Evolutionary conservation across 1,140 invertebrate genomes (phyloP).

Genomic region (Platyscapa corneri): DNA sequence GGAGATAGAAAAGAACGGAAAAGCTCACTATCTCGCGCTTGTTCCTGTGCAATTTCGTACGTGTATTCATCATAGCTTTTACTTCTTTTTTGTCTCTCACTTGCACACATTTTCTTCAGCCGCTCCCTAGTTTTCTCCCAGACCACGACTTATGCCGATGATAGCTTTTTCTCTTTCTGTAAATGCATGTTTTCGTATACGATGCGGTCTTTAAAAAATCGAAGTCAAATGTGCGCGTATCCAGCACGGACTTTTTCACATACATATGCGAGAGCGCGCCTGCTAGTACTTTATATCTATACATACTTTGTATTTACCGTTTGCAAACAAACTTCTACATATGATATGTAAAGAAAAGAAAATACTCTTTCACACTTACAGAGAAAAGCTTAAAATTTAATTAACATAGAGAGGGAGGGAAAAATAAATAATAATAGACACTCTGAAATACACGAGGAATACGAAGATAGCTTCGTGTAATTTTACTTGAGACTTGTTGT

Average conservation of each 20-base stretch:
- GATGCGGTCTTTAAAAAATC: conserved; percentile 55
- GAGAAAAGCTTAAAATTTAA: too few relatives aligned
- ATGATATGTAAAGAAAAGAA: too few relatives aligned
- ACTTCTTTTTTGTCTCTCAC: conserved; percentile 51
- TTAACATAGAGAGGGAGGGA: too few relatives aligned
- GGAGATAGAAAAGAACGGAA: conserved; percentile 61
- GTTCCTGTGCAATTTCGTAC: conserved; percentile 7
- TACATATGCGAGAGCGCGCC: neutral
- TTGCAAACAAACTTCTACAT: neutral
- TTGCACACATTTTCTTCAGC: conserved; percentile 24
- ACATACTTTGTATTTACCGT: neutral
- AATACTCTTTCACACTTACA: too few relatives aligned
- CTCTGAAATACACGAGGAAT: conserved; percentile 57
- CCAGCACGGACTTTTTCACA: neutral
- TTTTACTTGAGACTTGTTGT: conserved; percentile 71
- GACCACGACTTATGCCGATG: neutral
- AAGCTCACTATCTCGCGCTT: conserved; percentile 49
- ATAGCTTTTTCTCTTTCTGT: conserved; percentile 35
- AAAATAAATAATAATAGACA: neutral
- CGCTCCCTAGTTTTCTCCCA: neutral
- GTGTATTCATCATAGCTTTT: conserved; percentile 42
- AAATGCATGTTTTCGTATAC: conserved; percentile 48
- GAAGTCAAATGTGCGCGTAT: conserved; percentile 54
- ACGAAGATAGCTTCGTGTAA: conserved; percentile 50
- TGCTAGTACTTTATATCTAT: neutral